Conservation (phyloP, 2,113 vertebrate genomes). For the Poeciliopsis occidentalis region DNA sequence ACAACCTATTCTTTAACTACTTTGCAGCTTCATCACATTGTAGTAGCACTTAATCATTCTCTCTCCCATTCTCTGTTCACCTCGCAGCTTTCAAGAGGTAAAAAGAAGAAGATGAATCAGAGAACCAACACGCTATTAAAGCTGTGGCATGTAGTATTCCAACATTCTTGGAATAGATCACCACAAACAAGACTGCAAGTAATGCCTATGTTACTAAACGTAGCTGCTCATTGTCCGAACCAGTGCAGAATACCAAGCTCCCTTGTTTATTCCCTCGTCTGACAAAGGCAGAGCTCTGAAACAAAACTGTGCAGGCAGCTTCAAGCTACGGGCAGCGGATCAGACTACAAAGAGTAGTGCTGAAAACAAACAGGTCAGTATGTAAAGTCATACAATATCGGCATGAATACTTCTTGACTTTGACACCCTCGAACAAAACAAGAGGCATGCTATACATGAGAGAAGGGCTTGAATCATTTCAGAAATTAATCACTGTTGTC, state of each 20-base stretch:
- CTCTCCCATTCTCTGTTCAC: not conserved
- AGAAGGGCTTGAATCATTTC: not conserved
- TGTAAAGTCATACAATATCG: slow-evolving; percentile 8
- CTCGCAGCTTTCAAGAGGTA: not conserved
- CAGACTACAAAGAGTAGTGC: not conserved
- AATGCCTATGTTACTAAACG: not conserved
- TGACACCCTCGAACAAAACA: not conserved
- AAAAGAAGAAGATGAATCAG: not conserved
- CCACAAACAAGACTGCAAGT: not conserved
- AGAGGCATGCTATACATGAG: not conserved
- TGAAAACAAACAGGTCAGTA: not conserved
- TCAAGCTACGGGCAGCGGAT: not conserved
- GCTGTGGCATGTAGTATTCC: not conserved
- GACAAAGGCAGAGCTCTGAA: not conserved
- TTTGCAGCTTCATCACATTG: not conserved
- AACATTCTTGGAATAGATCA: not conserved
- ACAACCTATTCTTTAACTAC: slow-evolving; percentile 1
- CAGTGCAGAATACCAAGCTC: not conserved
- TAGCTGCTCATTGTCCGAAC: not conserved
- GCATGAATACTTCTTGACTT: not conserved
- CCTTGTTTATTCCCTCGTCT: not conserved
- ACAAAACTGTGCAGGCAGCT: not conserved
- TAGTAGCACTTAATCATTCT: slow-evolving; percentile 2
- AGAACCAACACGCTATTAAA: not conserved
- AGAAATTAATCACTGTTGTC: not conserved